Percentiles rank a stretch among this genome's conserved stretches.
Conservation (phyloP, 2,113 vertebrate species). For the Platysternon megacephalum region DNA sequence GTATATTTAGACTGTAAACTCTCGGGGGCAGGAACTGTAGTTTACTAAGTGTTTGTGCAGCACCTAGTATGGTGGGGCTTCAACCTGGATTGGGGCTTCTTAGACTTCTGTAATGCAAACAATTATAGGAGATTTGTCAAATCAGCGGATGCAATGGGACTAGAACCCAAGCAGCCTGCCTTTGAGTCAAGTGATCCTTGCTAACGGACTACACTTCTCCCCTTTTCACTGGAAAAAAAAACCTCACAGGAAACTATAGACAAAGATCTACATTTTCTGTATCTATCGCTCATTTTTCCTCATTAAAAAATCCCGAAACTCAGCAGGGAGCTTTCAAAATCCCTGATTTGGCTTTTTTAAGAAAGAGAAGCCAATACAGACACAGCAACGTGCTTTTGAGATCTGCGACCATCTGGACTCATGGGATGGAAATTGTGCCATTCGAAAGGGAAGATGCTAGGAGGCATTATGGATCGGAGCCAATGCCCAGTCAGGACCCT, state of each 20-base stretch:
- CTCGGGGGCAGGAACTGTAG: neutral
- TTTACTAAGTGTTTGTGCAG: fast-evolving
- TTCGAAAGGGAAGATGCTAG: neutral
- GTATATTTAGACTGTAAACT: neutral
- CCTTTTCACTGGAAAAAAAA: neutral
- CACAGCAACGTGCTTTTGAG: neutral
- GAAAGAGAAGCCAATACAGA: fast-evolving
- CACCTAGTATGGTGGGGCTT: neutral
- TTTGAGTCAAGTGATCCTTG: fast-evolving
- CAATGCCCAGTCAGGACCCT: neutral
- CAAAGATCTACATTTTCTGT: neutral
- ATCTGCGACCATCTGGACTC: neutral
- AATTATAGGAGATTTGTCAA: constrained; percentile 39
- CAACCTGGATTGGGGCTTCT: neutral
- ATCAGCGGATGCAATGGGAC: fast-evolving
- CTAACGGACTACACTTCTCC: neutral
- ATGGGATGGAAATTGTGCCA: neutral
- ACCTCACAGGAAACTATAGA: neutral
- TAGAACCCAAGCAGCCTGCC: neutral
- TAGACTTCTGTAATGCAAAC: fast-evolving
- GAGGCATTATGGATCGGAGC: neutral
- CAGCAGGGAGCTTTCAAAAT: fast-evolving
- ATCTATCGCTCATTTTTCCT: fast-evolving
- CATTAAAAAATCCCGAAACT: neutral
- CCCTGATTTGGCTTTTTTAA: neutral